Conservation (phyloP, 1,140 invertebrate species). For the Bombus cullumanus region DNA sequence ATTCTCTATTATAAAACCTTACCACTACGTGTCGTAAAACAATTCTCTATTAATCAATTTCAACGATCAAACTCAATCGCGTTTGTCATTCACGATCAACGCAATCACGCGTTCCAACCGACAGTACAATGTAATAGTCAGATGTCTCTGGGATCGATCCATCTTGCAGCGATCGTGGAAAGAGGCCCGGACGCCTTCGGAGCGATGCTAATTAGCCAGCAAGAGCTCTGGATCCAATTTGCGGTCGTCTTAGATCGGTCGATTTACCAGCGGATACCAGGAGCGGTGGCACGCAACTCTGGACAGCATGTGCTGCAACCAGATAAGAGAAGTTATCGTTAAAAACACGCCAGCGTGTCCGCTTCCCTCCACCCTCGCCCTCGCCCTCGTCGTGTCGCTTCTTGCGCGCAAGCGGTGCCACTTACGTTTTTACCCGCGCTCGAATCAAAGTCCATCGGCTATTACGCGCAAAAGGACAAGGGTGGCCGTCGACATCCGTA, state of each 20-base stretch:
- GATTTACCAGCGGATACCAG: conserved; percentile 59
- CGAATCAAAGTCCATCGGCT: conserved; percentile 26
- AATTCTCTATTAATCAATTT: not conserved
- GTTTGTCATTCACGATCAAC: not conserved
- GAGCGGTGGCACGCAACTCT: conserved; percentile 52
- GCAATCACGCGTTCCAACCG: not conserved
- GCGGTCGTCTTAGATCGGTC: conserved; percentile 57
- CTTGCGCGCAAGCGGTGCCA: conserved; percentile 45
- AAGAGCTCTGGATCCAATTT: conserved; percentile 50
- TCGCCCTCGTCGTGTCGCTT: not conserved
- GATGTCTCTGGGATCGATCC: conserved; percentile 6
- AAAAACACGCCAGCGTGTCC: conserved; percentile 62
- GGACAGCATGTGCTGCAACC: conserved; percentile 62
- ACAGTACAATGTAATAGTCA: not conserved
- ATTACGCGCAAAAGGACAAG: conserved; percentile 19
- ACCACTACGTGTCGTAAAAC: not conserved
- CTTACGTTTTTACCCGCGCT: conserved; percentile 57
- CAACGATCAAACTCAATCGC: not conserved
- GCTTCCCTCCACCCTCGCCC: not conserved
- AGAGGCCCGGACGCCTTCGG: not conserved
- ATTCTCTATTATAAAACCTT: not conserved
- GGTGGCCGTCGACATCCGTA: conserved; percentile 11
- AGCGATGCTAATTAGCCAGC: conserved; percentile 3
- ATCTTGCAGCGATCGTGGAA: not conserved
- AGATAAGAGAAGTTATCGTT: conserved; percentile 70